Conservation (phyloP, 2,797 vertebrate genomes). For the Rousettus madagascariensis region DNA sequence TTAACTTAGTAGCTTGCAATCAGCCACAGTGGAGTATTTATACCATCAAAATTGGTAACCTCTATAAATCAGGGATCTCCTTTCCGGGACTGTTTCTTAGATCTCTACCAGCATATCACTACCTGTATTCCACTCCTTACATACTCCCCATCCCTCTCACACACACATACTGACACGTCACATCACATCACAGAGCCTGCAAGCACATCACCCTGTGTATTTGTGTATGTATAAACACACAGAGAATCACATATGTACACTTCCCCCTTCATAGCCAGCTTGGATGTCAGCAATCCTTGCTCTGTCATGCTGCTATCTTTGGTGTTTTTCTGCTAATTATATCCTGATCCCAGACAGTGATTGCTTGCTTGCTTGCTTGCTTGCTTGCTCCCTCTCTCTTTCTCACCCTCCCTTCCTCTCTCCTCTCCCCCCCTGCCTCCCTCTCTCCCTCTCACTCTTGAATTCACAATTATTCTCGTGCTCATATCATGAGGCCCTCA, state of each 20-base stretch:
- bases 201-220: background rate
- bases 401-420: background rate
- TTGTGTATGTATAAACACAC: background rate
- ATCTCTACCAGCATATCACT: background rate
- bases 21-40: background rate
- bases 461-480: slow-evolving; percentile 36
- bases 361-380: background rate
- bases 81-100: background rate
- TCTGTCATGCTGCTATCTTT: background rate
- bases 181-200: background rate
- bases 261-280: background rate
- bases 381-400: background rate
- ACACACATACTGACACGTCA: too few relatives aligned
- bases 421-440: too few relatives aligned
- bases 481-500: background rate
- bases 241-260: background rate
- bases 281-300: background rate
- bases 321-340: background rate
- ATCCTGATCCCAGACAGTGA: background rate
- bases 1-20: background rate
- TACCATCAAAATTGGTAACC: background rate
- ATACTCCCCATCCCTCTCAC: too few relatives aligned
- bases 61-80: background rate
- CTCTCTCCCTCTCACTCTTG: background rate
- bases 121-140: background rate